These are phyloP conservation scores for Apis cerana DNA, from an alignment of 1,140 invertebrate species.

Conservation along the genomic window DNA sequence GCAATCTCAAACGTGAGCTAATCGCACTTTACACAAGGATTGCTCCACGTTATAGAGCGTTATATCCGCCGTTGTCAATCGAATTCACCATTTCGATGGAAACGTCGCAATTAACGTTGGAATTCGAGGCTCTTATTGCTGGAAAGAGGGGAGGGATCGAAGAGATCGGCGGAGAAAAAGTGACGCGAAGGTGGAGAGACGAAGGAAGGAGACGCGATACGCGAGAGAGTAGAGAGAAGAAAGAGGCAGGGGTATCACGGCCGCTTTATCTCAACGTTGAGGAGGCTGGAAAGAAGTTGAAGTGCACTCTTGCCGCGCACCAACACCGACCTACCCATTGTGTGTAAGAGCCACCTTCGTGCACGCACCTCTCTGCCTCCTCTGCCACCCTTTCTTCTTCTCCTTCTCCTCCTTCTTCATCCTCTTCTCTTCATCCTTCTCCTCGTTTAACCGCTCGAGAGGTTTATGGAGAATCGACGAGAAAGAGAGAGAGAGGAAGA, in stretches of 20 bases:
- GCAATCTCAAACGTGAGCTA: too few relatives aligned
- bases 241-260: slow-evolving; percentile 67
- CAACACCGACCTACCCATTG: slow-evolving; percentile 54
- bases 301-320: slow-evolving; percentile 58
- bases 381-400: slow-evolving; percentile 1
- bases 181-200: slow-evolving; percentile 59
- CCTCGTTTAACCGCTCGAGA: slow-evolving; percentile 46
- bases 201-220: not conserved
- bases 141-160: not conserved
- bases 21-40: too few relatives aligned
- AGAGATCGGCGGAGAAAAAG: slow-evolving; percentile 36
- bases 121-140: too few relatives aligned
- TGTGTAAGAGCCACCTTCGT: slow-evolving; percentile 64
- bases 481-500: slow-evolving; percentile 42
- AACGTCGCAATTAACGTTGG: not conserved
- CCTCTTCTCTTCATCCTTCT: slow-evolving; percentile 16
- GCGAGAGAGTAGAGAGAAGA: slow-evolving; percentile 11
- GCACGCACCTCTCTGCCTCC: slow-evolving; percentile 47
- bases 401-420: slow-evolving; percentile 26
- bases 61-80: too few relatives aligned
- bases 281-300: slow-evolving; percentile 64
- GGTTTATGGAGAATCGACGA: slow-evolving; percentile 47
- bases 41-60: too few relatives aligned
- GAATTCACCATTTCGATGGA: not conserved
- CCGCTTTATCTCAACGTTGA: slow-evolving; percentile 71